phyloP scores from a whole-genome alignment of 2,888 invertebrate genomes.

The Iphiclides podalirius region DNA sequence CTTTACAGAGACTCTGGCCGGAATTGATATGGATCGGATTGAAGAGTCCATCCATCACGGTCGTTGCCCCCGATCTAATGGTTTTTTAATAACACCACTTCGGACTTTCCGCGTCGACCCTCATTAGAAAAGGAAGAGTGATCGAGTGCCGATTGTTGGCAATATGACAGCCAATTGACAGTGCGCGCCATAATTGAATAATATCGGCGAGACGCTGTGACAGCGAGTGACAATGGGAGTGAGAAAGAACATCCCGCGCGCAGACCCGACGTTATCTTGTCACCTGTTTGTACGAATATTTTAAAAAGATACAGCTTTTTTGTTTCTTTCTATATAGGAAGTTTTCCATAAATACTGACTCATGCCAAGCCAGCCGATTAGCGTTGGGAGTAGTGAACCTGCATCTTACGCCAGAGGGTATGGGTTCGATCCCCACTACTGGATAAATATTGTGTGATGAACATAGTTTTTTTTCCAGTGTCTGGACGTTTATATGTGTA shows the following conservation, averaged over 20 bases:
- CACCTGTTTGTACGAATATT: no score
- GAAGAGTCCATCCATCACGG: constrained; percentile 74
- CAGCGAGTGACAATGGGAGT: constrained; percentile 37
- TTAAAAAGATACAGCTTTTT: no score
- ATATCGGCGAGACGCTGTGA: constrained; percentile 41
- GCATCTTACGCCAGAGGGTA: no score
- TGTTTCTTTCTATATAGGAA: no score
- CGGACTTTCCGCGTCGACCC: constrained; percentile 51
- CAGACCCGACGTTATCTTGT: constrained; percentile 13
- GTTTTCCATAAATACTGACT: no score
- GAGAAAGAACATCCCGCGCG: constrained; percentile 11
- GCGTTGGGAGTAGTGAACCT: no score
- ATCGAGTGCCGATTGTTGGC: constrained; percentile 61
- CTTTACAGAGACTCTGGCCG: constrained; percentile 60
- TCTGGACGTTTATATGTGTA: no score
- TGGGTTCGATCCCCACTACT: no score
- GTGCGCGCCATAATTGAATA: constrained; percentile 60
- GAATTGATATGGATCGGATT: constrained; percentile 78
- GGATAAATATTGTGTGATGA: no score
- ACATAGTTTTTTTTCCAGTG: no score
- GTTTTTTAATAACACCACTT: constrained; percentile 76
- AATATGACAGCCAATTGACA: constrained; percentile 75
- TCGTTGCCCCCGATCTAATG: constrained; percentile 69
- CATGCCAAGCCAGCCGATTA: no score
- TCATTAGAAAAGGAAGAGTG: constrained; percentile 61